Evolutionary conservation across 2,113 vertebrate species (phyloP).

Genomic region (Sinocyclocheilus grahami): DNA sequence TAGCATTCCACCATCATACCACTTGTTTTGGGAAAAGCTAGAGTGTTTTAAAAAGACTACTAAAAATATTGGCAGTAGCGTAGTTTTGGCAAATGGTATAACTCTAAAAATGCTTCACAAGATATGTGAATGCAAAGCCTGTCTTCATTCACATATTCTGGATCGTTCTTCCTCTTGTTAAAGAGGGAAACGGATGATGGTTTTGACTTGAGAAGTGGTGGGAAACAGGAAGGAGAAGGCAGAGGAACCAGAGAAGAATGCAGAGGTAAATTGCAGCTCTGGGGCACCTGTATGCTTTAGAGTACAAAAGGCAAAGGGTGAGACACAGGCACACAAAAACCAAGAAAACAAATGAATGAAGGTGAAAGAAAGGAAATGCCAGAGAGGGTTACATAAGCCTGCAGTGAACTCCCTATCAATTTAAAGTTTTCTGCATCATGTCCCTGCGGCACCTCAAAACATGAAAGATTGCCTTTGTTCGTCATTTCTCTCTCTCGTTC

Average conservation of each 20-base stretch:
- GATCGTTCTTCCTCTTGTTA: neutral
- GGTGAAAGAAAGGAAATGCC: slow-evolving; percentile 37
- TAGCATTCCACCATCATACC: neutral
- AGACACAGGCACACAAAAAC: slow-evolving; percentile 12
- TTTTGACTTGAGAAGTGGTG: slow-evolving; percentile 1
- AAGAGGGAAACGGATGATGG: neutral
- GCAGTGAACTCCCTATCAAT: slow-evolving; percentile 55
- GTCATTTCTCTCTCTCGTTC: slow-evolving; percentile 28
- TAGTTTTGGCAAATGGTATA: too few species aligned
- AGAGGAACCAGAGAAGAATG: slow-evolving; percentile 20
- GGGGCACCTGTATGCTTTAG: slow-evolving; percentile 30
- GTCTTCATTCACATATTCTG: slow-evolving; percentile 9
- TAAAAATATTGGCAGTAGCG: too few species aligned
- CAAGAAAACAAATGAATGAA: slow-evolving; percentile 35
- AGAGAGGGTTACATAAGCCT: slow-evolving; percentile 31
- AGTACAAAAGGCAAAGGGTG: slow-evolving; percentile 23
- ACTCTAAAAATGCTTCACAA: neutral
- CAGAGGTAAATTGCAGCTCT: slow-evolving; percentile 9
- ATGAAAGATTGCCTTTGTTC: slow-evolving; percentile 47
- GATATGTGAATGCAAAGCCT: neutral
- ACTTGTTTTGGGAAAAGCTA: neutral
- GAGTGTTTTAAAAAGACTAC: too few species aligned
- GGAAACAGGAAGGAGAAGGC: slow-evolving; percentile 5
- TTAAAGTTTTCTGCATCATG: slow-evolving; percentile 44
- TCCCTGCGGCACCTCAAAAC: slow-evolving; percentile 44